Conservation (phyloP, 2,113 vertebrate species). For the Pachycephala philippinensis region DNA sequence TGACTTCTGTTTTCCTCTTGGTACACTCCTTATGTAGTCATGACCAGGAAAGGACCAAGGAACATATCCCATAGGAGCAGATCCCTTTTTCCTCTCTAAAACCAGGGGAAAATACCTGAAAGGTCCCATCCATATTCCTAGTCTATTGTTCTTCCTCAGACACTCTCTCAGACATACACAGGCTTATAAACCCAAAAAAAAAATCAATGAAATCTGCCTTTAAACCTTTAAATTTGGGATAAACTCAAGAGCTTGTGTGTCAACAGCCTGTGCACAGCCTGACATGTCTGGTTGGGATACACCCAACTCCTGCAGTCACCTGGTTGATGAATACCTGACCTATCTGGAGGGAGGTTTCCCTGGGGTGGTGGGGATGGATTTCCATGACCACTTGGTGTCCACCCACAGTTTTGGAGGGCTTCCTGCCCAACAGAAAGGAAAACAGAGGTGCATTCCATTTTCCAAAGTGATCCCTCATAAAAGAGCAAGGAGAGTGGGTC, state of each 20-base stretch:
- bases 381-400: neutral
- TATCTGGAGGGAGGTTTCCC: neutral
- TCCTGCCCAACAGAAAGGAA: neutral
- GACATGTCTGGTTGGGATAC: neutral
- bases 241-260: neutral
- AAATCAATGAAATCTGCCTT: neutral
- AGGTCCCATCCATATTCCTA: neutral
- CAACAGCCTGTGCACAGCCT: neutral
- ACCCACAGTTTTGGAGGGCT: neutral
- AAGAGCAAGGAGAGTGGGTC: neutral
- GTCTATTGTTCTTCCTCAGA: neutral
- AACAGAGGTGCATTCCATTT: neutral
- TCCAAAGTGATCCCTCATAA: neutral
- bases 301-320: fast-evolving
- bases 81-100: neutral
- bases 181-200: neutral
- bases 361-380: neutral
- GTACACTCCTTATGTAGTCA: neutral
- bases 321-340: neutral
- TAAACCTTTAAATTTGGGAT: neutral
- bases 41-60: neutral
- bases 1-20: neutral
- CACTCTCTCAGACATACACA: neutral
- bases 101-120: neutral
- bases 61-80: neutral